Conservation (phyloP, 2,113 vertebrate species). For the Budorcas taxicolor region DNA sequence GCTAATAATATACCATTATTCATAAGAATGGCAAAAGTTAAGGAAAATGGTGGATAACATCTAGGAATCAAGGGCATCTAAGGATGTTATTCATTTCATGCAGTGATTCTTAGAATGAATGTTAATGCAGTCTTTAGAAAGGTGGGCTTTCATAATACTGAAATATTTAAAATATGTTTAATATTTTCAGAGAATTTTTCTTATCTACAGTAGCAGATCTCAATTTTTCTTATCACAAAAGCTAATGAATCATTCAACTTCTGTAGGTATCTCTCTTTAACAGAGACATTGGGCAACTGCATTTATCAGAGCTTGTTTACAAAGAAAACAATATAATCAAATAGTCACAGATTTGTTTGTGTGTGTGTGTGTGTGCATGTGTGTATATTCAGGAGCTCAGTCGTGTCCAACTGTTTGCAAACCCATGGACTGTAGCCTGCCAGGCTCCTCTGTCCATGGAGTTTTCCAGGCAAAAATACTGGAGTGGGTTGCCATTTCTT, state of each 20-base stretch:
- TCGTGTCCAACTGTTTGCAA: not conserved
- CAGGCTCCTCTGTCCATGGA: not conserved
- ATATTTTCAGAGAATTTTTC: not conserved
- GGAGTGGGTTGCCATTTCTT: not conserved
- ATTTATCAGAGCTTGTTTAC: not conserved
- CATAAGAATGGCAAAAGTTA: not conserved
- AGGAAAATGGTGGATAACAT: not conserved
- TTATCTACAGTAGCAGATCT: not conserved
- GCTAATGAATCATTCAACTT: not conserved
- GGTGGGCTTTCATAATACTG: not conserved
- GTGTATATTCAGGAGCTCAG: not conserved
- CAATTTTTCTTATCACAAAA: not conserved
- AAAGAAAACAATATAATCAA: not conserved
- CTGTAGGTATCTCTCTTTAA: not conserved
- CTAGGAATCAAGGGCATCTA: not conserved
- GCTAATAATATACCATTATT: not conserved
- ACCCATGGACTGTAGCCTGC: not conserved
- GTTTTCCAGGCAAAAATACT: not conserved
- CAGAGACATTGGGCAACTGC: not conserved
- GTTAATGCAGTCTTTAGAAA: not conserved
- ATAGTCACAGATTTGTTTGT: not conserved
- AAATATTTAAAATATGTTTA: constrained; percentile 9
- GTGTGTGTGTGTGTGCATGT: not conserved
- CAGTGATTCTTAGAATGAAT: not conserved
- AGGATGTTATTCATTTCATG: not conserved